Base-by-base conservation (phyloP, 2,888 invertebrate genomes). In the Dexiosoma caninum region DNA sequence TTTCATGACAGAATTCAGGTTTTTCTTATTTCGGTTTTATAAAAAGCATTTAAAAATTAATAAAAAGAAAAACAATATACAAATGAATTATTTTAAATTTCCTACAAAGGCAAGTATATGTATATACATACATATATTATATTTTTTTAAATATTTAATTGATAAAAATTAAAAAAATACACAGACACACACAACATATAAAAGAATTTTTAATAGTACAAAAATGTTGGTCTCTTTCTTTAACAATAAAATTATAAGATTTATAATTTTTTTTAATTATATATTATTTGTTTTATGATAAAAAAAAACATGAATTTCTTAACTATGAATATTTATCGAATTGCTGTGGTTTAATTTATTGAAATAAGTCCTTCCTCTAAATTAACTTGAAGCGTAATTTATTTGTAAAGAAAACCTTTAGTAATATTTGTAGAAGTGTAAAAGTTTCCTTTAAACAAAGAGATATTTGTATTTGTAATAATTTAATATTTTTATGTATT, bases 1-100 rank as follows among this genome's bases (percentile, higher is more conserved):
- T 51, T 35, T 10, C 51, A 83, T 84, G 86, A 84, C 84, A 83
- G 85, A 85, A 86, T 85, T 86, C 57, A 66, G 19, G 40, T 75
- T 46, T 51, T 78, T 83, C 78, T 83, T 84, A 77, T 80, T 82
- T 83, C 55, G 79, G 80, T 83, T 78, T 69, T 35, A 53, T 83
- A 83, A 76, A 71, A 85, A 85, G 83, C 86, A 82, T 82, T 85
- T 81, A 84, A 66, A 74, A 74, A 55, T 55, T 4, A 46, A 51
- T 71, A 55, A 40, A 66, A 59, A 51, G 9, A 42, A 37, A 62
- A 72, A 62, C 12, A 53, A 40, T 19, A 49, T 51, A 57, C 19
- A 66, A 75, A 49, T 64, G 46, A 64, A 27, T 55, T 55, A 35
- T 9, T n/a, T 72, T 16, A 55, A 64, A 55, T 55, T 27, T 55